Conservation (phyloP, 2,797 vertebrate genomes). For the Crenuchus spilurus region DNA sequence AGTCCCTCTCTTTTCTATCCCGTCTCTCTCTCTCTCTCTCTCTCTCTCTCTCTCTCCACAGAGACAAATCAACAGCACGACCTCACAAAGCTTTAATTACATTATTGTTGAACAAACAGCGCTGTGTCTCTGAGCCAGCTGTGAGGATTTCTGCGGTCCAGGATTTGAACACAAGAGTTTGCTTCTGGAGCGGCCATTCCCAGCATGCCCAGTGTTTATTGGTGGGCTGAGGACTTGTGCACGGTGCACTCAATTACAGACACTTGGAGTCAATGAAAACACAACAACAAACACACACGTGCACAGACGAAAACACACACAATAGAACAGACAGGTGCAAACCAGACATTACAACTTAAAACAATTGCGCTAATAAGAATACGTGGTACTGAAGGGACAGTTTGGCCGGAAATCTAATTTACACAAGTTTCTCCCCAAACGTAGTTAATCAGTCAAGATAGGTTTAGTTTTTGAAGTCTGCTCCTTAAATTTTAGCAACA, state of each 20-base stretch:
- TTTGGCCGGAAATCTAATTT: too few relatives aligned
- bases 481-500: too few relatives aligned
- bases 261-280: constrained; percentile 24
- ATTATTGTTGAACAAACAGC: constrained; percentile 56
- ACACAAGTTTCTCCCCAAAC: too few relatives aligned
- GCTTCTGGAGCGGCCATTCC: constrained; percentile 3
- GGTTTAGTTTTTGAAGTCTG: too few relatives aligned
- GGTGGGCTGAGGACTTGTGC: constrained; percentile 15
- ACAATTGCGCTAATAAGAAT: too few relatives aligned
- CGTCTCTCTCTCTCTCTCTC: constrained; percentile 24
- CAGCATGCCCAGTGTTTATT: constrained; percentile 23
- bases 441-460: too few relatives aligned
- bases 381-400: too few relatives aligned
- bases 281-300: constrained; percentile 13
- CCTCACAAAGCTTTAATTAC: constrained; percentile 59
- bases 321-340: not conserved
- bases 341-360: not conserved
- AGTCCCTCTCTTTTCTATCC: constrained; percentile 19
- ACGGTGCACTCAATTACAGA: constrained; percentile 32
- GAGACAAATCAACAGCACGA: constrained; percentile 46
- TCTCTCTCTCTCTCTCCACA: constrained; percentile 4
- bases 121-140: constrained; percentile 48
- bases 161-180: constrained; percentile 25
- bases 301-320: constrained; percentile 11
- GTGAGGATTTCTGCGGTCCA: constrained; percentile 25